Base-by-base conservation (phyloP, 2,113 vertebrate species). In the Rynchops niger region DNA sequence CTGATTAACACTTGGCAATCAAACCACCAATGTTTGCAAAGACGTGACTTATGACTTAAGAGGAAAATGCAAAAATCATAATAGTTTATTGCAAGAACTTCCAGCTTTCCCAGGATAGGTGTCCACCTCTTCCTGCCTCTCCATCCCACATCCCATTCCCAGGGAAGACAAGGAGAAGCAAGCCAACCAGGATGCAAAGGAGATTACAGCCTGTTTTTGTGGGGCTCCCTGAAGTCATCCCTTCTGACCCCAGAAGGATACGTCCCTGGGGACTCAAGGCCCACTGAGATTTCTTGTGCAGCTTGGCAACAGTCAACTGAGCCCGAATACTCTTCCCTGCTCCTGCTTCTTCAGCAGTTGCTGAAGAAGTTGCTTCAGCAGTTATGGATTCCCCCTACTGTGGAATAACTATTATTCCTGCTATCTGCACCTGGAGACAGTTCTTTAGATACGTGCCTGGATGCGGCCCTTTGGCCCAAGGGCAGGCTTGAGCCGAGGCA, bases 251-350 rank as follows among this genome's bases (percentile, higher is more conserved):
- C 62, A 23, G 0, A 1, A n/a, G 52, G 19, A 50, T 42, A 45
- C 2, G 0, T 58, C 30, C 38, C 30, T 5, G 3, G 19, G 26
- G 15, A n/a, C 22, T 0, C 32, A 23, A 70, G 25, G 23, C 55
- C 40, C 29, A 11, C 49, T 2, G 1, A 23, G 49, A 16, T n/a
- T 73, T 69, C 27, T 27, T 8, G n/a, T 16, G 53, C 62, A 45
- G 11, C 55, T 17, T 32, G 29, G 32, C 25, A 32, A n/a, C 9
- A 61, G n/a, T 38, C 1, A 2, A 27, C 11, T 23, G 43, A 66
- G 17, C 9, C 53, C 82, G 38, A 56, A 79, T 5, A 11, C 14
- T 61, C 40, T 69, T 34, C 63, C 42, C 25, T 0, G 0, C 12
- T 43, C 12, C 59, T 52, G 25, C 11, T 63, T 22, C 38, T 85